Evolutionary conservation across 30 jellyfish, hydroid and myxozoan genomes (phyloP), one percentile per base, ranked within the genome.

Genomic region (Sanderia malayensis): DNA sequence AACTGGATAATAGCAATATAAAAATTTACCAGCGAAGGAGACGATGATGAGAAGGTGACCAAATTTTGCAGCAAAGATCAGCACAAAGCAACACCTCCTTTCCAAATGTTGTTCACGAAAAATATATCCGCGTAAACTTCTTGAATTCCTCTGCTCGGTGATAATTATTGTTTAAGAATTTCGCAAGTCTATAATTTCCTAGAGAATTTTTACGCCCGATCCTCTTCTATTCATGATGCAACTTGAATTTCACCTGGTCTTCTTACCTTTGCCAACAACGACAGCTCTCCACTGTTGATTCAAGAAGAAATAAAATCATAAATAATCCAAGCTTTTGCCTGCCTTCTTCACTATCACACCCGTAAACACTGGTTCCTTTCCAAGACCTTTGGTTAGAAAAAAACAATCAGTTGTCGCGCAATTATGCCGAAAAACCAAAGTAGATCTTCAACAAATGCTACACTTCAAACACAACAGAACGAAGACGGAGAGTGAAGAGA

Each of bases 1-100:
- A n/a, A n/a, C n/a, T n/a, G n/a, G n/a, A n/a, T n/a, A n/a, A n/a
- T n/a, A n/a, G n/a, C n/a, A n/a, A n/a, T n/a, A n/a, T n/a, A n/a
- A n/a, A n/a, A n/a, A n/a, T n/a, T n/a, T n/a, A n/a, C n/a, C n/a
- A n/a, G n/a, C n/a, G n/a, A n/a, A n/a, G n/a, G n/a, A n/a, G n/a
- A n/a, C n/a, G n/a, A n/a, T n/a, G n/a, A n/a, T n/a, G n/a, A n/a
- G n/a, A n/a, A n/a, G n/a, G n/a, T n/a, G n/a, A n/a, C n/a, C n/a
- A n/a, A n/a, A n/a, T n/a, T n/a, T n/a, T n/a, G n/a, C n/a, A n/a
- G n/a, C n/a, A n/a, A n/a, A n/a, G n/a, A n/a, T n/a, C n/a, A n/a
- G n/a, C n/a, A n/a, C n/a, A n/a, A n/a, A n/a, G n/a, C n/a, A n/a
- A 24, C 64, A 49, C 23, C 64, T 49, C 64, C 64, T 49, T 18